A percentile compares a stretch with the other conserved stretches of the same genome.
Evolutionary conservation across 2,113 vertebrate species (phyloP).

Genomic region (Oreocharis arfaki): DNA sequence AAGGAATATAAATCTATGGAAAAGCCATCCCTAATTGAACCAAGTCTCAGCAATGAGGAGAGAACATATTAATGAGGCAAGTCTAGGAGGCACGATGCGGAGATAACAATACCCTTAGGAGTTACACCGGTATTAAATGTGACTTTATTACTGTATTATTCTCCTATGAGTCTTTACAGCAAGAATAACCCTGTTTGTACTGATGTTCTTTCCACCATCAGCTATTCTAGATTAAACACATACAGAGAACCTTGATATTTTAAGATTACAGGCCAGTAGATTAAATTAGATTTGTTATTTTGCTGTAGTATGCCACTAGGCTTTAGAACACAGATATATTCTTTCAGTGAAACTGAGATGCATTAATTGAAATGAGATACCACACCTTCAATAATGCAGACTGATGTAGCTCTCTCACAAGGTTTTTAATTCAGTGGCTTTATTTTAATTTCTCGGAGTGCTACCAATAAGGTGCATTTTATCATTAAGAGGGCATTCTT

Average conservation of each 20-base stretch:
- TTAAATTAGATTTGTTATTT: slow-evolving; percentile 11
- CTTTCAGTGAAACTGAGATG: slow-evolving; percentile 67
- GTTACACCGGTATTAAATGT: slow-evolving; percentile 5
- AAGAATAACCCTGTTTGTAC: slow-evolving; percentile 32
- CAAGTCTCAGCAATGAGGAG: slow-evolving; percentile 53
- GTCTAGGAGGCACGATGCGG: slow-evolving; percentile 33
- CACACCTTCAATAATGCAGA: slow-evolving; percentile 75
- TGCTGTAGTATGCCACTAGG: slow-evolving; percentile 5
- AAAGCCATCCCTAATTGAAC: slow-evolving; percentile 65
- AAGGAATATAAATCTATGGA: slow-evolving; percentile 36
- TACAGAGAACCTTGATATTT: slow-evolving; percentile 49
- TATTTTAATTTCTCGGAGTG: slow-evolving; percentile 15
- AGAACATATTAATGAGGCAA: slow-evolving; percentile 62
- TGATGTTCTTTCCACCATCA: slow-evolving; percentile 34
- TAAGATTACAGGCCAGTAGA: slow-evolving; percentile 25
- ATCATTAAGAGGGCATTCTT: background rate
- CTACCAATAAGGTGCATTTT: background rate
- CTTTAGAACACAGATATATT: slow-evolving; percentile 17
- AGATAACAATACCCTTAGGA: slow-evolving; percentile 62
- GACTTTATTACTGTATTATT: slow-evolving; percentile 40
- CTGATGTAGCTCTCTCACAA: background rate
- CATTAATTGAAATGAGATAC: slow-evolving; percentile 68
- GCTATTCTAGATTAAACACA: slow-evolving; percentile 18
- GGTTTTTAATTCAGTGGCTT: background rate
- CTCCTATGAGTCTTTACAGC: slow-evolving; percentile 34